Conservation (phyloP, 2,113 vertebrate species). For the Anolis sagrei region DNA sequence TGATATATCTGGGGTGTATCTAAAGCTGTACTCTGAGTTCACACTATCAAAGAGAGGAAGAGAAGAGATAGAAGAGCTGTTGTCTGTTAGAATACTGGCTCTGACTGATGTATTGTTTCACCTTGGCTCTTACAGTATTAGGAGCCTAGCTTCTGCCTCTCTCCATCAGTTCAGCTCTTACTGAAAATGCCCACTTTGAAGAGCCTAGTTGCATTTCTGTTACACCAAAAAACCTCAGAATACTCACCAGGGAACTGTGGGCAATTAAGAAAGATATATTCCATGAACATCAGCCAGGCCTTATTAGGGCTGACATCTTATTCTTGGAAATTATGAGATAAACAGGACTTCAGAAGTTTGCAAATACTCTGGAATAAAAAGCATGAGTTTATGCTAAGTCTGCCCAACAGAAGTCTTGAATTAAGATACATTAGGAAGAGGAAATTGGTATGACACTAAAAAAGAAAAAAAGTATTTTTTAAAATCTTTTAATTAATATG, state of each 20-base stretch:
- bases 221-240: background rate
- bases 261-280: background rate
- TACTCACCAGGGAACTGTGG: background rate
- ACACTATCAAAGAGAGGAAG: background rate
- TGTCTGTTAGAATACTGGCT: background rate
- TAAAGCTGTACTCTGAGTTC: background rate
- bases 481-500: background rate
- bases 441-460: background rate
- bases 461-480: background rate
- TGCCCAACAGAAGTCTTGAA: background rate
- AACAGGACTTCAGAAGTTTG: background rate
- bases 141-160: background rate
- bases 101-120: background rate
- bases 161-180: background rate
- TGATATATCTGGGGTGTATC: background rate
- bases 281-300: background rate
- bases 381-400: background rate
- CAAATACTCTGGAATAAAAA: conserved; percentile 1
- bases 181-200: background rate
- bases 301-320: conserved; percentile 5
- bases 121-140: background rate
- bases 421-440: background rate
- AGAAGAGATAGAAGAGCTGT: background rate
- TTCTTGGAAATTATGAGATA: background rate
- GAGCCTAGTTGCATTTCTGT: background rate